Conservation (phyloP, 1,140 invertebrate species). For the Dreissena rostriformis region DNA sequence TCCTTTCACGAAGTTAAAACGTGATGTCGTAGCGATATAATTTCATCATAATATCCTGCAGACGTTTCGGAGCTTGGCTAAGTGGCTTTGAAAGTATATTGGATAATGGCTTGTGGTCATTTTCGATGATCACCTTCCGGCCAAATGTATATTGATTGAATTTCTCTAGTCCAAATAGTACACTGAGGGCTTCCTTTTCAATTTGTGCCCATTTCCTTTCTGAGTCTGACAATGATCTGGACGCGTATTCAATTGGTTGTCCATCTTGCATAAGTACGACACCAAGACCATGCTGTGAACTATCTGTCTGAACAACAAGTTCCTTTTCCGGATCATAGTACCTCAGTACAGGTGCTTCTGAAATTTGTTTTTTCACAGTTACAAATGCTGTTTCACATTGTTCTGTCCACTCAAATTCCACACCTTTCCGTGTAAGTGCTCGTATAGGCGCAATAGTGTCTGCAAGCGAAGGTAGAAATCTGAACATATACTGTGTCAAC, state of each 20-base stretch:
- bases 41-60: conserved; percentile 37
- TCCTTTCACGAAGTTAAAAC: conserved; percentile 1
- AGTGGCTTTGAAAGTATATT: conserved; percentile 78
- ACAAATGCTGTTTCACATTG: conserved; percentile 15
- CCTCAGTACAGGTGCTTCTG: conserved; percentile 58
- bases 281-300: conserved; percentile 76
- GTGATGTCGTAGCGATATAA: conserved; percentile 6
- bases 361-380: conserved; percentile 70
- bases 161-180: conserved; percentile 78
- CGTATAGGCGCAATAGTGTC: conserved; percentile 23
- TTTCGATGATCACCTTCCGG: conserved; percentile 66
- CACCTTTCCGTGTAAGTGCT: conserved; percentile 8
- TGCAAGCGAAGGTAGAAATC: conserved; percentile 76
- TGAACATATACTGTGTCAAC: conserved; percentile 76
- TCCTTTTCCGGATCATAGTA: conserved; percentile 65
- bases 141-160: conserved; percentile 72
- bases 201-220: conserved; percentile 82
- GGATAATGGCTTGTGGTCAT: conserved; percentile 75
- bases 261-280: conserved; percentile 81
- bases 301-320: conserved; percentile 65
- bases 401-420: conserved; percentile 13
- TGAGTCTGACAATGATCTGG: conserved; percentile 77
- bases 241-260: conserved; percentile 81
- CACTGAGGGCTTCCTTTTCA: conserved; percentile 82
- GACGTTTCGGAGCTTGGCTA: conserved; percentile 29